Evolutionary conservation across 2,113 vertebrate genomes (phyloP).

Genomic region (Oreochromis niloticus): DNA sequence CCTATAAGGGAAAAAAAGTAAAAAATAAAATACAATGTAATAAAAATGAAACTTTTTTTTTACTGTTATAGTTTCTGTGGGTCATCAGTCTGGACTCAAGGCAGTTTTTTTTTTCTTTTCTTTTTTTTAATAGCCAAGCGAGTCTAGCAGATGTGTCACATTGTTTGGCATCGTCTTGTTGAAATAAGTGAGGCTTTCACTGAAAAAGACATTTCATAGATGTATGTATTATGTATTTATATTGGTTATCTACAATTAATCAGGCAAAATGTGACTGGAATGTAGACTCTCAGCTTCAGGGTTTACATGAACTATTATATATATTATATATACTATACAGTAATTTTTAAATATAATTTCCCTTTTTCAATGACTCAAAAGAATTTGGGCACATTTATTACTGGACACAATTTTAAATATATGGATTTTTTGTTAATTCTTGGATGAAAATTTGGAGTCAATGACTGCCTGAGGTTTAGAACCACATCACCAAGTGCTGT

Average conservation of each 20-base stretch:
- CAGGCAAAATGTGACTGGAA: background rate
- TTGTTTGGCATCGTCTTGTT: background rate
- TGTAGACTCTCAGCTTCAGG: background rate
- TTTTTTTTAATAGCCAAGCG: background rate
- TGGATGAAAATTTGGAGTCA: background rate
- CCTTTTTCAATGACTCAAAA: background rate
- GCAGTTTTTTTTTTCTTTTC: background rate
- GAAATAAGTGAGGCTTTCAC: background rate
- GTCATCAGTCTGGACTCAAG: background rate
- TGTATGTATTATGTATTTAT: background rate
- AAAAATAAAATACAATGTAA: background rate
- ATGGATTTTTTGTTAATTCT: background rate
- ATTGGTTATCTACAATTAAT: background rate
- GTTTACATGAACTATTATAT: background rate
- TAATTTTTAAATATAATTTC: background rate
- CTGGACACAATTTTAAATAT: background rate
- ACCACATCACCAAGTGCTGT: background rate
- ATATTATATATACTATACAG: background rate
- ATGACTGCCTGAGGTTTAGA: background rate
- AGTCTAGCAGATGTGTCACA: background rate
- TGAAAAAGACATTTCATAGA: background rate
- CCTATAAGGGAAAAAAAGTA: background rate
- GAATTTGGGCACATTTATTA: background rate
- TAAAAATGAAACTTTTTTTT: background rate
- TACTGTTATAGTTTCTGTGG: background rate